Evolutionary conservation across 2,888 invertebrate genomes (phyloP), one percentile per base, ranked within the genome.

Genomic region (Cheilosia soror): DNA sequence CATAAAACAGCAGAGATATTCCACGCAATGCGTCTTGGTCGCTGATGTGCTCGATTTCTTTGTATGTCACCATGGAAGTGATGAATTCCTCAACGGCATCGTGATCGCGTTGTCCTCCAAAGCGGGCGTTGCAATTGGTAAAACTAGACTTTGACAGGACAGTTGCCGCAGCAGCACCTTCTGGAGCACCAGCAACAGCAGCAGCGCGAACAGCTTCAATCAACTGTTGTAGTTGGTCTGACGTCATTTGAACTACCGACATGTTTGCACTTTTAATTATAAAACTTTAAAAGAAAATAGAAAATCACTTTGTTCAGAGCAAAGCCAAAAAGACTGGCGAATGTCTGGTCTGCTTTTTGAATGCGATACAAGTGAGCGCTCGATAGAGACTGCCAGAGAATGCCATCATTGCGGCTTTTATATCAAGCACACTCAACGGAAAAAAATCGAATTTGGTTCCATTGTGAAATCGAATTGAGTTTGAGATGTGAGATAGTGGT

Each of bases 1-100:
- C 90, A 20, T 53, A 88, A 77, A 91, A 89, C 5, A 91, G 87
- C 72, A 91, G 84, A 13, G 91, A 90, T 6, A 91, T 75, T 1
- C 91, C 90, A 73, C 89, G 90, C 1, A 91, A 87, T 1, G 91
- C 91, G 69, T 91, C 90, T 78, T 89, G 90, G 37, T 91, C 91
- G 72, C 82, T 89, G 51, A 91, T 91, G 37, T 82, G 69, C 49
- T 91, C 91, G 60, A 91, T 78, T 73, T 91, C 92, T 78, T 91
- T 91, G 83, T 89, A 91, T 9, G 89, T 91, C 40, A 88, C 87
- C 1, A 91, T 87, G 7, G 87, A 89, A 15, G 89, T 90, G 44
- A 91, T 88, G 81, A 91, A 91, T 60, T 90, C 90, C 75, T 91
- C 92, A 27, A 91, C 92, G 11, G 88, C 89, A n/a, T 91, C 91